phyloP scores from a whole-genome alignment of 2,797 vertebrate genomes.

The Sebastes oblongus region DNA sequence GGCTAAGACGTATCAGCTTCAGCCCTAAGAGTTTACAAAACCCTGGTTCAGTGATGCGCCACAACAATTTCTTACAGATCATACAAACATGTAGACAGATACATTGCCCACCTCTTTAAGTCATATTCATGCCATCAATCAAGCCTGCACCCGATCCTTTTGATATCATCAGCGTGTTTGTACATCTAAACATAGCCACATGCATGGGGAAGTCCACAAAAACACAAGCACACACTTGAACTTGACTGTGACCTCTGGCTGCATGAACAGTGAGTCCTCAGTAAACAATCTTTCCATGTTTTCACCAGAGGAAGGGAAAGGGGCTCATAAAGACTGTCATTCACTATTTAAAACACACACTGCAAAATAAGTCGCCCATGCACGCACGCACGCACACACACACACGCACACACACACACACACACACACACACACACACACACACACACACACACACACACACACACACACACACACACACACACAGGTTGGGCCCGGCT shows the following conservation, averaged over 20 bases:
- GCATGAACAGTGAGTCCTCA: constrained; percentile 59
- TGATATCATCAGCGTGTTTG: constrained; percentile 54
- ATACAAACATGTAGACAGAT: not conserved
- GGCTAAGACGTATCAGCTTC: no score
- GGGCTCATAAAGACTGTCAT: constrained; percentile 73
- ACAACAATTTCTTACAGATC: not conserved
- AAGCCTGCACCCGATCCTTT: constrained; percentile 25
- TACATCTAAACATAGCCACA: constrained; percentile 59
- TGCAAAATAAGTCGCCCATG: constrained; percentile 28
- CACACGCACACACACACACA: constrained; percentile 21
- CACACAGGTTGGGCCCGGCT: constrained; percentile 23
- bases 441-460: constrained; percentile 6
- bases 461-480: constrained; percentile 22
- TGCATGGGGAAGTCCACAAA: constrained; percentile 40
- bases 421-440: constrained; percentile 19
- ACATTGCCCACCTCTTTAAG: not conserved
- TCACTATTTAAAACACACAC: constrained; percentile 69
- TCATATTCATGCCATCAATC: constrained; percentile 29
- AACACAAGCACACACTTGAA: constrained; percentile 37
- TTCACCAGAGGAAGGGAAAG: constrained; percentile 59
- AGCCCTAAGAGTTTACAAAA: not conserved
- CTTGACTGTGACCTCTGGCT: constrained; percentile 62
- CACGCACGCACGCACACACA: constrained; percentile 11
- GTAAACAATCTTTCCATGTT: constrained; percentile 73
- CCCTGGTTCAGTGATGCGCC: not conserved